Conservation (phyloP, 2,797 vertebrate genomes). For the Dendrocincla tyrannina region DNA sequence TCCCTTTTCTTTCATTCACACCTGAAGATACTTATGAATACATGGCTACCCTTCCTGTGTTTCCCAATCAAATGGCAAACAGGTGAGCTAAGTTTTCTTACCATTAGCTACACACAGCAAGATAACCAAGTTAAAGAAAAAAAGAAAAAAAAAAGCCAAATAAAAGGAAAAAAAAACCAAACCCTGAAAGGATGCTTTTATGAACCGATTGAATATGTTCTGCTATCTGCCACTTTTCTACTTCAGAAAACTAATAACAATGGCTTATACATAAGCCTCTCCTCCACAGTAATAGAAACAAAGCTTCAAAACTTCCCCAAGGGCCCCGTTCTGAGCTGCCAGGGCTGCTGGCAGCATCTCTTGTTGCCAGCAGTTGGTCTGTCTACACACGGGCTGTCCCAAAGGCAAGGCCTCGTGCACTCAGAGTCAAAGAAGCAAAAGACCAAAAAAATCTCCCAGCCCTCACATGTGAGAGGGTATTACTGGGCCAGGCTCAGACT, state of each 20-base stretch:
- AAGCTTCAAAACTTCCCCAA: background rate
- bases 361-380: rapidly evolving
- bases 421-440: background rate
- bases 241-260: background rate
- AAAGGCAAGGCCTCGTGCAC: background rate
- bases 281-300: background rate
- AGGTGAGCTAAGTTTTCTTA: background rate
- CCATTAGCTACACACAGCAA: background rate
- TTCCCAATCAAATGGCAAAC: background rate
- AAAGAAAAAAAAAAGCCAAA: background rate
- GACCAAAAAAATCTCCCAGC: background rate
- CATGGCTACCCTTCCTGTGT: background rate
- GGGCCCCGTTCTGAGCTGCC: background rate
- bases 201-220: background rate
- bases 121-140: background rate
- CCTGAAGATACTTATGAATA: background rate
- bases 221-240: background rate
- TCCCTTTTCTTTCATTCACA: background rate
- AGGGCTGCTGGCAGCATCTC: background rate
- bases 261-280: background rate
- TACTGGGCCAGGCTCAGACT: background rate
- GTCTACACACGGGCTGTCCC: background rate
- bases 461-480: background rate
- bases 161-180: background rate
- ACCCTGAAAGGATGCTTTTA: background rate